Evolutionary conservation across 2,797 vertebrate genomes (phyloP).

Genomic region (Gobio occitaniae): DNA sequence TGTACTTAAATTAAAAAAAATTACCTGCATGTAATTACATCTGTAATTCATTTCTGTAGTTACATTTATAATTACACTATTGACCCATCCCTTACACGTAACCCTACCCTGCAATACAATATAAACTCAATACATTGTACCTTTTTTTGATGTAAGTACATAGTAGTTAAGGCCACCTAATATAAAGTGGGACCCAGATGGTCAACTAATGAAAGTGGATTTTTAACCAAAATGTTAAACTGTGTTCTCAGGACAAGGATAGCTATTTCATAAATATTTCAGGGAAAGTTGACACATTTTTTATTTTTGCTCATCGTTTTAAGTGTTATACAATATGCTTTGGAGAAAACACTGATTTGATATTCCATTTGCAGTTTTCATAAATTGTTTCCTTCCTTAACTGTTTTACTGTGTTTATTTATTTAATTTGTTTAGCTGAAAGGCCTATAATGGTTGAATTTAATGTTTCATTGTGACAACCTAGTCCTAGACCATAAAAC

Average conservation of each 20-base stretch:
- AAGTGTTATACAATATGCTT: neutral
- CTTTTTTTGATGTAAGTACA: no score
- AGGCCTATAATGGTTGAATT: neutral
- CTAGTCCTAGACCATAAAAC: slow-evolving; percentile 6
- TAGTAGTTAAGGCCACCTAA: no score
- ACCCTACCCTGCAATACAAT: no score
- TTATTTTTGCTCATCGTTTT: neutral
- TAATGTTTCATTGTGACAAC: slow-evolving; percentile 19
- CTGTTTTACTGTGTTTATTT: neutral
- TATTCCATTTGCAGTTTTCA: neutral
- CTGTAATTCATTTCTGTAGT: no score
- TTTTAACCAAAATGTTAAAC: neutral
- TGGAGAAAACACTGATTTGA: neutral
- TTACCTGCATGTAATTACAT: no score
- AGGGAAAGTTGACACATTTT: neutral
- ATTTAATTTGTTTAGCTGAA: neutral
- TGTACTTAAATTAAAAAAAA: no score
- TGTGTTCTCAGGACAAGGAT: neutral
- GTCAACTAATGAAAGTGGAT: neutral
- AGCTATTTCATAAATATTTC: neutral
- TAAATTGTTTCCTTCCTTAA: neutral
- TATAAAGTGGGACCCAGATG: neutral
- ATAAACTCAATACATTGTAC: no score
- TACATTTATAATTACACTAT: no score
- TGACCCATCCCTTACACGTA: no score